Conservation (phyloP, 2,113 vertebrate genomes). For the Lagopus muta region DNA sequence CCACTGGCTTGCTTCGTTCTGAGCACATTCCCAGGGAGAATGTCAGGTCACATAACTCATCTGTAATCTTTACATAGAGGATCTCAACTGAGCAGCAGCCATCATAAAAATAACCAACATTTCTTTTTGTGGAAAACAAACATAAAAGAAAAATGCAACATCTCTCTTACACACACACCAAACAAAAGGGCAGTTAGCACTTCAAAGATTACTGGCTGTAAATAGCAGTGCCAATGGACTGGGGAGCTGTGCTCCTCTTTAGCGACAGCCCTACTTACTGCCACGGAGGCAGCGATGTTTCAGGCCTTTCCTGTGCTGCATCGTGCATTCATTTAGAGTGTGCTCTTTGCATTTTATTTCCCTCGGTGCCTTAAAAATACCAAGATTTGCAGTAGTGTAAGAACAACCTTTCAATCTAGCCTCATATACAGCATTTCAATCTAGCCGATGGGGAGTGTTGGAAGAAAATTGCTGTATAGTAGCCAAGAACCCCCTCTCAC, state of each 20-base stretch:
- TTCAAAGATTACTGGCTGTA: slow-evolving; percentile 29
- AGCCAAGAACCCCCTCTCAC: neutral
- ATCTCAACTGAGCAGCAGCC: neutral
- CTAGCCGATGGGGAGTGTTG: neutral
- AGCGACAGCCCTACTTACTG: neutral
- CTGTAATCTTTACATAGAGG: slow-evolving; percentile 47
- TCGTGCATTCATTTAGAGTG: neutral
- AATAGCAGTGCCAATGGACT: neutral
- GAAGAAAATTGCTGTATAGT: neutral
- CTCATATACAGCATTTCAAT: neutral
- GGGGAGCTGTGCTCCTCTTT: neutral
- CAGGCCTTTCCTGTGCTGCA: neutral
- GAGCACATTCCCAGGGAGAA: slow-evolving; percentile 44
- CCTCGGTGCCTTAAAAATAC: neutral
- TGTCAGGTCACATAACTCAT: slow-evolving; percentile 42
- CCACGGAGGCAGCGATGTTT: neutral
- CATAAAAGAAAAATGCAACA: neutral
- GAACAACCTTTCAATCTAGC: neutral
- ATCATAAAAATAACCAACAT: slow-evolving; percentile 36
- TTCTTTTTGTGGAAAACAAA: slow-evolving; percentile 39
- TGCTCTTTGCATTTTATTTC: neutral
- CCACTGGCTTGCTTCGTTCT: slow-evolving; percentile 26
- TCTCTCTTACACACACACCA: neutral
- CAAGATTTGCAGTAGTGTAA: neutral
- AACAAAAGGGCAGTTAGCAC: slow-evolving; percentile 30